These are phyloP conservation scores for Clarias magur DNA, from an alignment of 2,113 vertebrate species.

Conservation along the genomic window DNA sequence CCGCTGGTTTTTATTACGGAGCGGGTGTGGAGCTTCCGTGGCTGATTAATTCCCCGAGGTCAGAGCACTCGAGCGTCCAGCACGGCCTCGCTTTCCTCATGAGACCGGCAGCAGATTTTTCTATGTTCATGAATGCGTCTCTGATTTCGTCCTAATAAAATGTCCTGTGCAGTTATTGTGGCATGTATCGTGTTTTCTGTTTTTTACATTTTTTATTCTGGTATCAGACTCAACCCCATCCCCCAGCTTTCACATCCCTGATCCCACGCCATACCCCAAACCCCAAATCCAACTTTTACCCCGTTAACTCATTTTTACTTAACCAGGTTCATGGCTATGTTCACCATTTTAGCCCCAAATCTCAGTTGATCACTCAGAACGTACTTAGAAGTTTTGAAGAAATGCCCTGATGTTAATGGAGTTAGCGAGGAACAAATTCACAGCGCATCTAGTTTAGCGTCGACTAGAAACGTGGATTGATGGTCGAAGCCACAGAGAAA, in stretches of 20 bases:
- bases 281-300: neutral
- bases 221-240: neutral
- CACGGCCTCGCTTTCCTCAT: neutral
- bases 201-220: neutral
- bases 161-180: neutral
- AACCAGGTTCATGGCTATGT: neutral
- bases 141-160: slow-evolving; percentile 19
- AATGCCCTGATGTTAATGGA: neutral
- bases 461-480: neutral
- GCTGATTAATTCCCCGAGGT: slow-evolving; percentile 30
- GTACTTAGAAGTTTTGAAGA: neutral
- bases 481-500: neutral
- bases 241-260: neutral
- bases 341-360: neutral
- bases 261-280: neutral
- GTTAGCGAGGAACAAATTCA: neutral
- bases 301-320: no score
- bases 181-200: slow-evolving; percentile 9
- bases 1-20: slow-evolving; percentile 58
- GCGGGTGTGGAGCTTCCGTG: slow-evolving; percentile 25
- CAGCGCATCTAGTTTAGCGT: neutral
- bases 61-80: slow-evolving; percentile 14
- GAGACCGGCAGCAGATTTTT: neutral
- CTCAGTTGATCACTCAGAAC: neutral
- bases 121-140: neutral